Conservation (phyloP, 2,797 vertebrate genomes). For the Amazona finschi region DNA sequence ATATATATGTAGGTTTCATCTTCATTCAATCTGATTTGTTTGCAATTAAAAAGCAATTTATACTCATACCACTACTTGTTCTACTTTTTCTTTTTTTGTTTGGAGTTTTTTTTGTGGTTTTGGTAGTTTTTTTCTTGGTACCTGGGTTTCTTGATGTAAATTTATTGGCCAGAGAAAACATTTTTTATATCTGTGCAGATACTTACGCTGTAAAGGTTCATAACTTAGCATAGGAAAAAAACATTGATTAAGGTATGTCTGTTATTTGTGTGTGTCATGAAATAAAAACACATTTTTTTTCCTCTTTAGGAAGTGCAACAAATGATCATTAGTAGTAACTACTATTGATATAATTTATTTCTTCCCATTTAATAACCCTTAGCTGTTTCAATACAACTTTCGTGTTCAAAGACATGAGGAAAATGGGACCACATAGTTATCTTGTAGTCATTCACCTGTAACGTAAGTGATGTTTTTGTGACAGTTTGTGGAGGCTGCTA, state of each 20-base stretch:
- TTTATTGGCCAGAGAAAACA: background rate
- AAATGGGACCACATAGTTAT: background rate
- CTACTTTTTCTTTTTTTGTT: background rate
- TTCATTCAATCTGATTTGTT: background rate
- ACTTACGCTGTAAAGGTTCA: background rate
- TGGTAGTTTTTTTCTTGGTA: background rate
- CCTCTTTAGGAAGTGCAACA: background rate
- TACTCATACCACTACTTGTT: background rate
- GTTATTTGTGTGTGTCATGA: background rate
- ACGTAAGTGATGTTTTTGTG: background rate
- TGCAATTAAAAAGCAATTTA: slow-evolving; percentile 24
- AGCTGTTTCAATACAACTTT: background rate
- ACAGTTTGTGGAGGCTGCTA: background rate
- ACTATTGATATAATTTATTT: background rate
- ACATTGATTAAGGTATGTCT: background rate
- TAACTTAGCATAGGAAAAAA: background rate
- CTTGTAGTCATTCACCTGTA: background rate
- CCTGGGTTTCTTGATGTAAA: background rate
- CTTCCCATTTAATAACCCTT: background rate
- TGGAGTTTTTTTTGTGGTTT: fast-evolving
- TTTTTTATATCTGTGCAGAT: background rate
- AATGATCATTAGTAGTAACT: background rate
- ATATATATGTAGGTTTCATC: background rate
- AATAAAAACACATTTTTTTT: background rate
- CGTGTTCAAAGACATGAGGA: background rate